These are phyloP conservation scores for Mesaphorura yosii DNA, from an alignment of 1,140 invertebrate genomes.

Conservation along the genomic window DNA sequence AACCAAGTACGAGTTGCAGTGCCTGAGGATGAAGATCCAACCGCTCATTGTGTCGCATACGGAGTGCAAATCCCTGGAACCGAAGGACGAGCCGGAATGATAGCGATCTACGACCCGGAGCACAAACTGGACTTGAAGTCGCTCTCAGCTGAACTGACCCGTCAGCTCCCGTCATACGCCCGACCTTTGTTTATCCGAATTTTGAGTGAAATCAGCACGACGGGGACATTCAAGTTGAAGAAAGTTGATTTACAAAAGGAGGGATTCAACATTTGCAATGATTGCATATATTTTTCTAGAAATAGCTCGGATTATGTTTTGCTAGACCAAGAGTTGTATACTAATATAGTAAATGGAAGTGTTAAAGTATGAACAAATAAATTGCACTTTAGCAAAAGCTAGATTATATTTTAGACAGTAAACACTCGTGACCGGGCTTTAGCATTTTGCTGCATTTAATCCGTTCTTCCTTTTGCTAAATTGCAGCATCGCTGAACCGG, in stretches of 20 bases:
- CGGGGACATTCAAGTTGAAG: constrained; percentile 55
- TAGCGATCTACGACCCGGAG: constrained; percentile 73
- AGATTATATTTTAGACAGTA: no score
- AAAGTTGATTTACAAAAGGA: constrained; percentile 86
- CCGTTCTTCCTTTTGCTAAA: no score
- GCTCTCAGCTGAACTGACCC: constrained; percentile 50
- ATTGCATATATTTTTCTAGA: neutral
- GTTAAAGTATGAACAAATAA: neutral
- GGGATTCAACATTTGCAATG: constrained; percentile 59
- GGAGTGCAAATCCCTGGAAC: constrained; percentile 62
- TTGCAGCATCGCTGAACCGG: no score
- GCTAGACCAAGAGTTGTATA: neutral
- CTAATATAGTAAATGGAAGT: neutral
- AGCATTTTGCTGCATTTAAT: no score
- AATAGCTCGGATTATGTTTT: neutral
- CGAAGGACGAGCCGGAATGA: constrained; percentile 84
- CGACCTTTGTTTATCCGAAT: constrained; percentile 76
- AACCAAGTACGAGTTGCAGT: constrained; percentile 83
- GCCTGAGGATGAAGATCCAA: no score
- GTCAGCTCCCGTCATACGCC: constrained; percentile 68
- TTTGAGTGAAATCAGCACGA: constrained; percentile 69
- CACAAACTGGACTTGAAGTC: constrained; percentile 52
- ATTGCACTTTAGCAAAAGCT: no score
- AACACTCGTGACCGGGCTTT: no score
- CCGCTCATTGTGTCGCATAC: constrained; percentile 59